A percentile compares a stretch with the other conserved stretches of the same genome.
Evolutionary conservation across 2,888 invertebrate species (phyloP).

Genomic region (Poecilobothrus nobilitatus): DNA sequence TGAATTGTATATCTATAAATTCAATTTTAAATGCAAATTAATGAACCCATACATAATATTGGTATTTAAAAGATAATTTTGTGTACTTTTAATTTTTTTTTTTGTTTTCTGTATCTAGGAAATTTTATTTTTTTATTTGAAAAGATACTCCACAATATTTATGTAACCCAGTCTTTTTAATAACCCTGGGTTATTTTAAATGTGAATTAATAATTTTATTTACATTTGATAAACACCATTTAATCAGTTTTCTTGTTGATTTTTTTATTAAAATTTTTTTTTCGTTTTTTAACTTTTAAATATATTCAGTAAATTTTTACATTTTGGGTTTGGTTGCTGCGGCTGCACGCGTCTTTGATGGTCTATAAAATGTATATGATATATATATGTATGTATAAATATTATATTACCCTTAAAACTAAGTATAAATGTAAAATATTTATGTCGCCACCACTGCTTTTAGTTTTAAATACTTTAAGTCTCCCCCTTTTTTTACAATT

Average conservation of each 20-base stretch:
- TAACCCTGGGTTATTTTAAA: neutral
- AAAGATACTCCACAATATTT: too few relatives aligned
- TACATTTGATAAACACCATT: conserved; percentile 1
- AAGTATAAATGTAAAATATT: neutral
- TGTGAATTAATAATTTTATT: neutral
- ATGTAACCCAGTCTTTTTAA: too few relatives aligned
- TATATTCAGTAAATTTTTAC: too few relatives aligned
- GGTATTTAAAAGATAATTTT: too few relatives aligned
- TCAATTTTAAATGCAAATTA: neutral
- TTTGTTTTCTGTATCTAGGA: neutral
- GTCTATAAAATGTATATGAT: neutral
- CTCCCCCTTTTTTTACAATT: neutral
- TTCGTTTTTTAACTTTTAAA: too few relatives aligned
- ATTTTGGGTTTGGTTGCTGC: neutral
- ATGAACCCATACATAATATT: neutral
- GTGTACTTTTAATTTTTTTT: neutral
- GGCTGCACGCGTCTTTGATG: neutral
- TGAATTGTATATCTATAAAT: too few relatives aligned
- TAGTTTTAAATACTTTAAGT: neutral
- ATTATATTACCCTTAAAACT: too few relatives aligned
- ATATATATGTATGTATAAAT: too few relatives aligned
- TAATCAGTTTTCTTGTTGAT: neutral
- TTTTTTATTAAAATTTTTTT: too few relatives aligned
- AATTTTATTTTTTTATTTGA: neutral
- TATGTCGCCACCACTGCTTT: neutral